Evolutionary conservation across 2,113 vertebrate species (phyloP), one percentile per base, ranked within the genome.

Genomic region (Upupa epops): DNA sequence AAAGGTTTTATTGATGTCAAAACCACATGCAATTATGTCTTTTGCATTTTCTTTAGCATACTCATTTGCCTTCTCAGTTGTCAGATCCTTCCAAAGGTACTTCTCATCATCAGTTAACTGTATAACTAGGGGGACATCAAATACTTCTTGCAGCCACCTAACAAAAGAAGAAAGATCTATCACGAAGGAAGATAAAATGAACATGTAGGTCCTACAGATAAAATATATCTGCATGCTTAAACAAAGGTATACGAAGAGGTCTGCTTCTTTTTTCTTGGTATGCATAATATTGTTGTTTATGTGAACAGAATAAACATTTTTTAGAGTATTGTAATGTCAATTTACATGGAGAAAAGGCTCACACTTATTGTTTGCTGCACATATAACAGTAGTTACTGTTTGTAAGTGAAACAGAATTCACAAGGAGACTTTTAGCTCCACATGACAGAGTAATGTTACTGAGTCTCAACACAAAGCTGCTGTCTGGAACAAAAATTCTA

Each of bases 71-170:
- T 98, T 98, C 36, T 99, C 99, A 79, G 98, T 49, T 16, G 98
- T 98, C 78, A 99, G 96, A 88, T 99, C 99, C 92, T 99, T 99
- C 99, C 99, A 99, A 92, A 99, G 98, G 90, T 99, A 99, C 83
- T 99, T 99, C 96, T 99, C 99, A 61, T 99, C 99, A 26, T 99
- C 99, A 0, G 99, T 99, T 97, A 99, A 80, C 96, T 99, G 99
- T 95, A 99, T 97, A 78, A 99, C 98, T 96, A 99, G 93, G 4
- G 99, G 99, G 52, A 99, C 98, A 34, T 99, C 97, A 77, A 99
- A 99, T 29, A 98, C 98, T 45, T 99, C 99, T 96, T 99, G 99
- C 65, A 99, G 97, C 99, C 99, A 99, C 95, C 99, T 99, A 72
- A 26, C 12, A 79, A 77, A 63, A 94, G 18, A 42, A 93, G 91